Conservation (phyloP, 1,140 invertebrate genomes). For the Caenorhabditis briggsae region DNA sequence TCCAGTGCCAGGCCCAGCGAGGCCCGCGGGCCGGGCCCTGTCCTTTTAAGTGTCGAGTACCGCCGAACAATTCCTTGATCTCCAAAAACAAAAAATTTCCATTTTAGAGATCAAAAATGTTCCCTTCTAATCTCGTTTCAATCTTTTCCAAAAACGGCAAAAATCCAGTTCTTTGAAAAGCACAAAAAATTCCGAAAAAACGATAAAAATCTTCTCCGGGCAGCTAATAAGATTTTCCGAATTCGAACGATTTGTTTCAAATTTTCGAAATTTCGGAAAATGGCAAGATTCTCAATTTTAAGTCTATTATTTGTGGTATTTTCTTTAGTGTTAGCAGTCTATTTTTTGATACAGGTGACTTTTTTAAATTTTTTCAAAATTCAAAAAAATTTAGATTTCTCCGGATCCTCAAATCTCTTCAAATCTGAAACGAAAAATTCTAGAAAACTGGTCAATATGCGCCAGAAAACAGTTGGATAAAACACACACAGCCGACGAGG, state of each 20-base stretch:
- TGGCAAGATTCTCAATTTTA: not conserved
- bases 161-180: too few species aligned
- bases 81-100: too few species aligned
- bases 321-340: not conserved
- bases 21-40: too few species aligned
- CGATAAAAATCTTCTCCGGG: not conserved
- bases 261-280: not conserved
- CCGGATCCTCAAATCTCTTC: not conserved
- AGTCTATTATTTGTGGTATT: not conserved
- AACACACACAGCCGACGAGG: not conserved
- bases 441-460: not conserved
- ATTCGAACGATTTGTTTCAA: not conserved
- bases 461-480: not conserved
- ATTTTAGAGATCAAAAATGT: too few species aligned
- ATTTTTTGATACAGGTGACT: not conserved
- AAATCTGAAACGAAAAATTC: not conserved
- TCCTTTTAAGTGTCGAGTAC: too few species aligned
- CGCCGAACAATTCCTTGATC: too few species aligned
- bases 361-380: not conserved
- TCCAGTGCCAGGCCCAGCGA: too few species aligned
- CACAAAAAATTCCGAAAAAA: slow-evolving; percentile 78
- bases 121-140: too few species aligned
- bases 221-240: not conserved
- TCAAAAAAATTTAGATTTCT: not conserved
- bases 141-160: too few species aligned